These are phyloP conservation scores for Phytoseiulus persimilis DNA, from an alignment of 2,888 invertebrate species.

Conservation along the genomic window DNA sequence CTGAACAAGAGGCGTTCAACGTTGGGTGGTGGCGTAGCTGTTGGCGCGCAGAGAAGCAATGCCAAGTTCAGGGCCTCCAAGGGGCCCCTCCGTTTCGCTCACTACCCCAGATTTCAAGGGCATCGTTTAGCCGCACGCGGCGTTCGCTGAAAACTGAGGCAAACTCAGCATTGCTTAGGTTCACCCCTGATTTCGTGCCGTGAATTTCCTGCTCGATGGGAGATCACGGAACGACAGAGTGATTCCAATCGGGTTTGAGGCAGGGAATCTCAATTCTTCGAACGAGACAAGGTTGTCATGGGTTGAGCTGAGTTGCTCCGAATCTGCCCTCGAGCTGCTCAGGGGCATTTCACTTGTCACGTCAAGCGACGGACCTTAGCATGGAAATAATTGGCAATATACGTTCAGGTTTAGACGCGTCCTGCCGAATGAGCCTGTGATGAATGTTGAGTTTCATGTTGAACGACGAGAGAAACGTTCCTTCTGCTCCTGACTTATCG, in stretches of 20 bases:
- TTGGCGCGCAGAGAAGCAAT: not conserved
- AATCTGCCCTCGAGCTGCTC: no score
- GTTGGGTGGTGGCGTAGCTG: not conserved
- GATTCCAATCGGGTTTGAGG: no score
- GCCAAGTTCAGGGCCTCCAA: constrained; percentile 5
- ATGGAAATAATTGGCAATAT: no score
- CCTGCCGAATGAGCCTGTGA: not conserved
- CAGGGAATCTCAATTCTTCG: no score
- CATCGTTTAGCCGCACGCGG: not conserved
- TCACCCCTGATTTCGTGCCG: not conserved
- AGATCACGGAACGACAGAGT: no score
- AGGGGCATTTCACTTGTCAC: no score
- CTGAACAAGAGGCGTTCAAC: not conserved
- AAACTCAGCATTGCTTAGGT: not conserved
- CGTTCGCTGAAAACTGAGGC: not conserved
- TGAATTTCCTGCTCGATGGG: no score
- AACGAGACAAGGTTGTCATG: no score
- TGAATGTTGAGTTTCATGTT: not conserved
- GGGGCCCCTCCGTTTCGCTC: not conserved
- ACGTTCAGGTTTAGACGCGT: no score
- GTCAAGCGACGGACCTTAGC: no score
- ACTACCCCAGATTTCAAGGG: not conserved
- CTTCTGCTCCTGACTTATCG: not conserved
- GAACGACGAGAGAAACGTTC: not conserved
- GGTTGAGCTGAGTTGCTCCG: no score